Base-by-base conservation (phyloP, 2,888 invertebrate genomes). In the Lasioglossum lativentre region DNA sequence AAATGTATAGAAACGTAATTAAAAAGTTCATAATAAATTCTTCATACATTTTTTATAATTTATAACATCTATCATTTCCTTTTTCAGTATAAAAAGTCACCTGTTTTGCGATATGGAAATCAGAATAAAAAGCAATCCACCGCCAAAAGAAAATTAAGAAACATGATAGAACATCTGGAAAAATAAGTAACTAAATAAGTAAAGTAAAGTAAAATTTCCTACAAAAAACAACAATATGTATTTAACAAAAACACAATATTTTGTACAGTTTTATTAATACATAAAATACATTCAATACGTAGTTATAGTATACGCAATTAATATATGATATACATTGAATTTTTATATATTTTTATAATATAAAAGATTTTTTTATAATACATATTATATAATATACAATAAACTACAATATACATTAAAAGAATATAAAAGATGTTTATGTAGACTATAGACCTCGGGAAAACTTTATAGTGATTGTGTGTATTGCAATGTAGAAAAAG, bases 1-100 rank as follows among this genome's bases (percentile, higher is more conserved):
- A 93, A 70, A 82, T 79, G 34, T 88, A 91, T 63, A 89, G 88
- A 78, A 87, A 88, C 52, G 92, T 93, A 91, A 87, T 70, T 68
- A 4, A 30, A 70, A 23, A 59, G 75, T 47, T 75, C 2, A 78
- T 38, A 63, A 63, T 27, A n/a, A n/a, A 6, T 40, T 66, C 27
- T 73, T 45, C 2, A 10, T 34, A 16, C 23, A 56, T 70, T 68
- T 5, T 47, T 45, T n/a, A 16, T 14, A 14, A 10, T 72, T 56
- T 38, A 10, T 2, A 40, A n/a, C 47, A 74, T 52, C 40, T 10
- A 4, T 74, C 47, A 45, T 30, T 47, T 19, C 27, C 27, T 40
- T 52, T 63, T 68, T 30, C 19, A 85, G 85, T 47, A 75, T 40
- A 16, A 72, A 45, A 78, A 38, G 52, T 3, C 19, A 1, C 12